These are phyloP conservation scores for Oxystoma pomonae DNA, from an alignment of 2,888 invertebrate species.

Conservation along the genomic window DNA sequence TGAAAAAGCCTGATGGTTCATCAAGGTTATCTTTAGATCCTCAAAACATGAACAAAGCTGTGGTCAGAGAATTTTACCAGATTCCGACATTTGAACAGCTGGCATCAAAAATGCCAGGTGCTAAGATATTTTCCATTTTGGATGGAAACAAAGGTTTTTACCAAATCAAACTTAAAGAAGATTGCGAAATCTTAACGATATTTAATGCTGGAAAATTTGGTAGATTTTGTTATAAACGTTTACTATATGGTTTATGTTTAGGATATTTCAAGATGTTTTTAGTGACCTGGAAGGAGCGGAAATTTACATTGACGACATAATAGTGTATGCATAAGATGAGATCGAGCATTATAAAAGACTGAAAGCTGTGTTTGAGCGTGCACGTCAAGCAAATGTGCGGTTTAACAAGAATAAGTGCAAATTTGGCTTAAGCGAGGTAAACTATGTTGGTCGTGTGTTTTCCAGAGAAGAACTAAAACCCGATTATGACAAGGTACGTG, in stretches of 20 bases:
- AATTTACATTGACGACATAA: conserved; percentile 26
- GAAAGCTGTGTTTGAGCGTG: conserved; percentile 23
- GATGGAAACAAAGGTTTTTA: conserved; percentile 9
- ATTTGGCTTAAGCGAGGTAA: conserved; percentile 24
- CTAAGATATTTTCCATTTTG: conserved; percentile 7
- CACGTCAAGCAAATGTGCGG: conserved; percentile 21
- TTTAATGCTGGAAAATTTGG: conserved; percentile 7
- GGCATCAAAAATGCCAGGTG: conserved; percentile 11
- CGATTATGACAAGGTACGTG: conserved; percentile 26
- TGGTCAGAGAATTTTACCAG: not conserved
- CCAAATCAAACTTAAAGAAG: conserved; percentile 7
- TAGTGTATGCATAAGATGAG: conserved; percentile 20
- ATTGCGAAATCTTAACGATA: conserved; percentile 4
- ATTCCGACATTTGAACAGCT: conserved; percentile 2
- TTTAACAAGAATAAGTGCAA: conserved; percentile 29
- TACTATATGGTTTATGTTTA: conserved; percentile 4
- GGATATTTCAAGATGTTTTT: conserved; percentile 10
- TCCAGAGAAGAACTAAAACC: conserved; percentile 22
- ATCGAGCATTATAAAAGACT: conserved; percentile 23
- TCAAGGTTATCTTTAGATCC: not conserved
- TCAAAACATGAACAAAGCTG: not conserved
- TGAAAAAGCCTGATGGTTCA: not conserved
- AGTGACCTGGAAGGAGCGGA: conserved; percentile 16
- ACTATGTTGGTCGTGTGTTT: conserved; percentile 28
- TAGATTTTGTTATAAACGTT: not conserved